Evolutionary conservation across 1,140 invertebrate genomes (phyloP), one percentile per base, ranked within the genome.

Genomic region (Drosophila virilis): DNA sequence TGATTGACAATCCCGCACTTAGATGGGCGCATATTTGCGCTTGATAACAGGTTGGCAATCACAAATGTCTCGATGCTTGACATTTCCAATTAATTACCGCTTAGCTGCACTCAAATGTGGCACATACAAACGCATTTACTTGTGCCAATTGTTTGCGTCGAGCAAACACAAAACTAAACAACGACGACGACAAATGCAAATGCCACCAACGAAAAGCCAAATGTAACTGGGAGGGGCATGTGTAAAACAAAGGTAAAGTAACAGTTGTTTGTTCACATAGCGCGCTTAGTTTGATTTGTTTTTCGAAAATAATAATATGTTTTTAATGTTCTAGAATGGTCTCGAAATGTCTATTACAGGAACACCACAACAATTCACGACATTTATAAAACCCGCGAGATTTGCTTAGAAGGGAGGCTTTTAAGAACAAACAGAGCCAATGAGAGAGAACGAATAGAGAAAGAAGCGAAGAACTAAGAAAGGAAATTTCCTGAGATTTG

Each of bases 1-100:
- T 67, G 70, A 73, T 73, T 68, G 64, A 73, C 70, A 68, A 6
- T 12, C 6, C 8, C 52, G 55, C 40, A 67, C 64, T 67, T 68
- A 46, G 48, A 58, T 50, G 52, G 70, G 40, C 51, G 46, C 12
- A 35, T 45, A 38, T 67, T 40, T 59, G 54, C 54, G 17, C 32
- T 17, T 71, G 52, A 71, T 65, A 65, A 71, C 61, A 50, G 43
- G 37, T 50, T 66, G 33, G 38, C 70, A 59, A 67, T 59, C 46
- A 10, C 46, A 51, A 35, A 52, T 60, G 55, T 73, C 55, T 17
- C 33, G 43, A n/a, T 54, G 6, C 33, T n/a, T 52, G 55, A 65
- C 60, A 71, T 65, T 55, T 48, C 9, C 68, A 42, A 72, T 55
- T 68, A 73, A 68, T 60, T 60, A 73, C 64, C 70, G 64, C 55